Conservation (phyloP, 2,888 invertebrate genomes). For the Choreutis nemorana region DNA sequence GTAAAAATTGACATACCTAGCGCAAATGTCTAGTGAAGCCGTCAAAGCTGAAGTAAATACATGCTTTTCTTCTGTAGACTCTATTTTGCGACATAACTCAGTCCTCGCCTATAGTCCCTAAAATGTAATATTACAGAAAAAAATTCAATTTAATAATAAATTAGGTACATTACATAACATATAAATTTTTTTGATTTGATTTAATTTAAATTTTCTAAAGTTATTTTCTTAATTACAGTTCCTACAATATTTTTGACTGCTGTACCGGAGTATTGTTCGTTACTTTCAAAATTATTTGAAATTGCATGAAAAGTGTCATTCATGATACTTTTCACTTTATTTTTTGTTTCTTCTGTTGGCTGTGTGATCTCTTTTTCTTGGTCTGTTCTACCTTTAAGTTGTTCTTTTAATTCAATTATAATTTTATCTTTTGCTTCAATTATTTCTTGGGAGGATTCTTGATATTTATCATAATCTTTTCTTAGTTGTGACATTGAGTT, state of each 20-base stretch:
- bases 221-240: slow-evolving; percentile 40
- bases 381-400: slow-evolving; percentile 11
- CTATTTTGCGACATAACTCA: neutral
- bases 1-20: too few species aligned
- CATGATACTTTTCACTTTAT: slow-evolving; percentile 40
- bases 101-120: neutral
- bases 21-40: too few species aligned
- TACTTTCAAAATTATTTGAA: slow-evolving; percentile 31
- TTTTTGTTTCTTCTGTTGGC: slow-evolving; percentile 18
- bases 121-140: neutral
- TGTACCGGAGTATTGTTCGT: slow-evolving; percentile 31
- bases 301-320: slow-evolving; percentile 45
- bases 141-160: too few species aligned
- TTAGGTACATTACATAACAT: too few species aligned
- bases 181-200: too few species aligned
- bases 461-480: slow-evolving; percentile 20
- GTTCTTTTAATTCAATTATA: slow-evolving; percentile 14
- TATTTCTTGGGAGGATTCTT: slow-evolving; percentile 10
- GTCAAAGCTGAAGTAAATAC: too few species aligned
- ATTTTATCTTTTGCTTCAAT: slow-evolving; percentile 11
- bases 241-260: slow-evolving; percentile 34
- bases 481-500: slow-evolving; percentile 20
- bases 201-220: slow-evolving; percentile 29
- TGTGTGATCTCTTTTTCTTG: slow-evolving; percentile 11
- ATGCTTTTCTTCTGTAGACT: neutral